A percentile compares a stretch with the other conserved stretches of the same genome.
Evolutionary conservation across 2,113 vertebrate genomes (phyloP).

Genomic region (Mus spicilegus): DNA sequence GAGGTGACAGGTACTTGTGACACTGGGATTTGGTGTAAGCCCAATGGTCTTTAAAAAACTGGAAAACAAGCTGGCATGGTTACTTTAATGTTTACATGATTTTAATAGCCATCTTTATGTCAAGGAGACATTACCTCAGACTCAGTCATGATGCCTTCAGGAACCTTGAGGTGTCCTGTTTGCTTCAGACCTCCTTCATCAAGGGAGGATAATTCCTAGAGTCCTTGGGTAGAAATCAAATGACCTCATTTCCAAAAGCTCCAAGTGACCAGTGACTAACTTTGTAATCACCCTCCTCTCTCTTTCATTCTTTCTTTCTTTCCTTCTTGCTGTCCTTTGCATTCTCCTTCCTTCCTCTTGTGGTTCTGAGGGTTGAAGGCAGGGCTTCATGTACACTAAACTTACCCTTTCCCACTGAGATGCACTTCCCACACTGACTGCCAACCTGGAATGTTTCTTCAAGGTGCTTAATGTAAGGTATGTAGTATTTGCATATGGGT

Average conservation of each 20-base stretch:
- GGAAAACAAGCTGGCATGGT: slow-evolving; percentile 65
- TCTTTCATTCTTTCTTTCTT: no score
- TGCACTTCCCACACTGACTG: neutral
- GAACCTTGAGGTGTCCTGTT: slow-evolving; percentile 72
- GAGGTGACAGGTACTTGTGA: neutral
- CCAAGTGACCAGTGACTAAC: slow-evolving; percentile 32
- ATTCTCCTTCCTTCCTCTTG: neutral
- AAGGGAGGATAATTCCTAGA: slow-evolving; percentile 50
- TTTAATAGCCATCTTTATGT: slow-evolving; percentile 45
- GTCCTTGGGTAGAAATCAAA: slow-evolving; percentile 46
- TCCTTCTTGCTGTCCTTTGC: no score
- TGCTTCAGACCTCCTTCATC: slow-evolving; percentile 21
- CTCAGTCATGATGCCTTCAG: neutral
- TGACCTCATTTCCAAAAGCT: slow-evolving; percentile 73
- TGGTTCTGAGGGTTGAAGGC: neutral
- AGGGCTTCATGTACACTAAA: neutral
- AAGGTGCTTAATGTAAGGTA: neutral
- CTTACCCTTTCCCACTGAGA: neutral
- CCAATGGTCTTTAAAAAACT: neutral
- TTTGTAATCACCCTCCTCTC: no score
- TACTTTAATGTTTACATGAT: slow-evolving; percentile 54
- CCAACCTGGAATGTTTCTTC: neutral
- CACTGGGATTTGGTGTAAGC: neutral
- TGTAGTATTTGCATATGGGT: slow-evolving; percentile 24
- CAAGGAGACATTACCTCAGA: slow-evolving; percentile 79